Base-by-base conservation (phyloP, 2,113 vertebrate genomes). In the Lepus americanus region DNA sequence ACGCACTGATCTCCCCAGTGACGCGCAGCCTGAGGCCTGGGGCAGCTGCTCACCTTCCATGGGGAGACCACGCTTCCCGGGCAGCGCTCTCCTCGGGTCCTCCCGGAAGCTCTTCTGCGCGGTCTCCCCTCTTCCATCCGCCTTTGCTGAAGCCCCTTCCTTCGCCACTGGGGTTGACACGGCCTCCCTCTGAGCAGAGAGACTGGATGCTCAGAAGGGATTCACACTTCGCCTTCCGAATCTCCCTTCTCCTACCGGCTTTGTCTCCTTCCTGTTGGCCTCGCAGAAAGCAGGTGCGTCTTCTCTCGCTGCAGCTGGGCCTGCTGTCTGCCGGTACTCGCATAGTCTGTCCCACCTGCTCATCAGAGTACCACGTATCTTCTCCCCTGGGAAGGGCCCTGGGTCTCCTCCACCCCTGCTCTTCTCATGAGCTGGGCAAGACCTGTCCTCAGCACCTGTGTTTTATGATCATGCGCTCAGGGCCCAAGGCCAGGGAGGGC, bases 151-250 rank as follows among this genome's bases (percentile, higher is more conserved):
- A n/a, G 66, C 20, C 12, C 73, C 17, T 82, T 31, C 33, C 29
- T 86, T 39, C 29, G 51, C 23, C 27, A 0, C 4, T 9, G 51
- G 12, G 29, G 39, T 8, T 84, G n/a, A 73, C 23, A 5, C 44
- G 67, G 33, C 31, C 29, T 92, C 33, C 7, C 17, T 36, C 2
- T 76, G 80, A 87, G 17, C 49, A 13, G 64, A 72, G 77, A 39
- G 23, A 81, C 29, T 55, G 81, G 69, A n/a, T 67, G 70, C 70
- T 91, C 23, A 49, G 49, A 49, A 93, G 51, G 19, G 19, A 63
- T 64, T 69, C 72, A 84, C 27, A 19, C 7, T 72, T 19, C 2
- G 36, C 31, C 23, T 92, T 90, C 19, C 0, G 51, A 55, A 69
- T 36, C n/a, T 53, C 9, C 64, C 51, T 79, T 10, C 10, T 1